These are phyloP conservation scores for Tonatia bakeri DNA, from an alignment of 2,113 vertebrate genomes.

Conservation along the genomic window DNA sequence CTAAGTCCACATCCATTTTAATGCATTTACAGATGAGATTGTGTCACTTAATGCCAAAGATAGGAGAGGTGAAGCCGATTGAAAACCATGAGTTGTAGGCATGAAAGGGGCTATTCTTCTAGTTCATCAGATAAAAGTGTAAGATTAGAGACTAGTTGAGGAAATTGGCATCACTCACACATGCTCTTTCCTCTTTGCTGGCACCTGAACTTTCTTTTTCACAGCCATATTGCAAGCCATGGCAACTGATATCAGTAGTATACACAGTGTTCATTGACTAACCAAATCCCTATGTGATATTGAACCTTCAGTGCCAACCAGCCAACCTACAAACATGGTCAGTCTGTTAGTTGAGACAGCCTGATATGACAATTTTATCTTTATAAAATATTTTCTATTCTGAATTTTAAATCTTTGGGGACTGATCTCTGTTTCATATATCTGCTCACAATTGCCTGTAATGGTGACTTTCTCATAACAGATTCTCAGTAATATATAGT, in stretches of 20 bases:
- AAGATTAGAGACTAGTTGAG: neutral
- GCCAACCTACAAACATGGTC: neutral
- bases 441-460: neutral
- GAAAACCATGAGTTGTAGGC: neutral
- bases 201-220: neutral
- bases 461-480: neutral
- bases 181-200: neutral
- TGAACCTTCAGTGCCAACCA: neutral
- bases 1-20: neutral
- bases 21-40: neutral
- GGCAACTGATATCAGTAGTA: neutral
- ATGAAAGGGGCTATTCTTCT: neutral
- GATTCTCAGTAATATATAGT: neutral
- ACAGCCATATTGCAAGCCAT: neutral
- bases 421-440: neutral
- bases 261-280: neutral
- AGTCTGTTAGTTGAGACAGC: neutral
- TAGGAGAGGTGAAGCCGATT: neutral
- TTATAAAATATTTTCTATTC: neutral
- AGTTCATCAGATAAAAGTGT: neutral
- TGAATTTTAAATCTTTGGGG: neutral
- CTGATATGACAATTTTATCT: neutral
- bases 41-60: neutral
- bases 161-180: neutral
- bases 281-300: neutral